phyloP scores from a whole-genome alignment of 2,888 invertebrate genomes.

The Brachyptera putata region DNA sequence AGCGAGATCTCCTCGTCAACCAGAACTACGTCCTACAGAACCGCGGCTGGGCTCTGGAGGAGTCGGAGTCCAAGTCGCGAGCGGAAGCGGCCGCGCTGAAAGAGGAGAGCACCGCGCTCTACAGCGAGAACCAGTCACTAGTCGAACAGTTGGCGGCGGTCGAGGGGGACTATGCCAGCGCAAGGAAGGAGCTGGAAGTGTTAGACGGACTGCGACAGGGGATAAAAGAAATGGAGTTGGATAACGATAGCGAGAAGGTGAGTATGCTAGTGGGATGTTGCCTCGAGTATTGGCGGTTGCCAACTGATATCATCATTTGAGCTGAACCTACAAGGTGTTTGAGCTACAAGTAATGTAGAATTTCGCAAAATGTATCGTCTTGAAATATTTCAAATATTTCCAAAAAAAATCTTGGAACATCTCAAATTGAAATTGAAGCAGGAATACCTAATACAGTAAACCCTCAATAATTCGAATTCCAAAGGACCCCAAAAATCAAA shows the following conservation, averaged over 20 bases:
- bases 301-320: too few species aligned
- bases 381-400: too few species aligned
- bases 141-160: slow-evolving; percentile 60
- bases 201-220: slow-evolving; percentile 41
- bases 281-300: too few species aligned
- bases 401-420: too few species aligned
- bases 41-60: slow-evolving; percentile 60
- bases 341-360: too few species aligned
- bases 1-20: slow-evolving; percentile 67
- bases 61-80: slow-evolving; percentile 63
- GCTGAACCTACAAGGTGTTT: too few species aligned
- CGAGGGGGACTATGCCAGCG: slow-evolving; percentile 49
- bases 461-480: too few species aligned
- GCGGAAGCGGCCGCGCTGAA: slow-evolving; percentile 58
- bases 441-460: too few species aligned
- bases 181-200: slow-evolving; percentile 49
- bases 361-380: too few species aligned
- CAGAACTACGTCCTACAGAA: slow-evolving; percentile 56
- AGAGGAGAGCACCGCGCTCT: slow-evolving; percentile 60
- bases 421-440: too few species aligned
- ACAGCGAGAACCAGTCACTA: slow-evolving; percentile 58
- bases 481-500: too few species aligned
- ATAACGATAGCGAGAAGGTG: slow-evolving; percentile 1
- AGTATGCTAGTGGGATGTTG: too few species aligned
- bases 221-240: slow-evolving; percentile 24